Evolutionary conservation across 2,113 vertebrate species (phyloP).

Genomic region (Amblyopsis rosae): DNA sequence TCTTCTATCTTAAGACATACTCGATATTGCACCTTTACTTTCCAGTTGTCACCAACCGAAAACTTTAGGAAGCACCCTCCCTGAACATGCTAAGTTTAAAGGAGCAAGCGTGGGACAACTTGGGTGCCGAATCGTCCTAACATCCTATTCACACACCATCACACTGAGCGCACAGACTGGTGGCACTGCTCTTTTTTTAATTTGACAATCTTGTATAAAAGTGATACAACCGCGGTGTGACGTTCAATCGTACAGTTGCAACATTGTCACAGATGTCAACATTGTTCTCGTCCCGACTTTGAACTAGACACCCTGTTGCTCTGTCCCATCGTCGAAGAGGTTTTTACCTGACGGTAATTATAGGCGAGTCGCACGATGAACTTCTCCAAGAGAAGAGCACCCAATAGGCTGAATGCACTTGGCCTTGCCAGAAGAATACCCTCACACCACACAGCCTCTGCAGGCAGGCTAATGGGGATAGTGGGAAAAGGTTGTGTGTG

Average conservation of each 20-base stretch:
- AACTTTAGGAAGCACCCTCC: slow-evolving; percentile 80
- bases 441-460: slow-evolving; percentile 12
- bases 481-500: too few relatives aligned
- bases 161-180: slow-evolving; percentile 56
- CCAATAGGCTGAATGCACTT: slow-evolving; percentile 39
- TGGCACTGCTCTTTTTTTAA: slow-evolving; percentile 82
- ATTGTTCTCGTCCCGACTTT: slow-evolving; percentile 67
- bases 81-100: slow-evolving; percentile 26
- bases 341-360: slow-evolving; percentile 36
- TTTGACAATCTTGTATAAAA: slow-evolving; percentile 92
- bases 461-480: too few relatives aligned
- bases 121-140: slow-evolving; percentile 28
- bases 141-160: slow-evolving; percentile 45
- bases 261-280: slow-evolving; percentile 56
- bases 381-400: slow-evolving; percentile 66
- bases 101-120: slow-evolving; percentile 5
- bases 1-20: slow-evolving; percentile 65
- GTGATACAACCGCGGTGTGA: slow-evolving; percentile 52
- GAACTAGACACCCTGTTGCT: slow-evolving; percentile 73
- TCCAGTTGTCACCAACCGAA: slow-evolving; percentile 77
- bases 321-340: slow-evolving; percentile 18
- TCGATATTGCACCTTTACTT: slow-evolving; percentile 63
- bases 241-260: slow-evolving; percentile 51
- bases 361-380: slow-evolving; percentile 26
- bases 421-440: slow-evolving; percentile 34